Evolutionary conservation across 2,797 vertebrate species (phyloP).

Genomic region (Melanotaenia pygmaea): DNA sequence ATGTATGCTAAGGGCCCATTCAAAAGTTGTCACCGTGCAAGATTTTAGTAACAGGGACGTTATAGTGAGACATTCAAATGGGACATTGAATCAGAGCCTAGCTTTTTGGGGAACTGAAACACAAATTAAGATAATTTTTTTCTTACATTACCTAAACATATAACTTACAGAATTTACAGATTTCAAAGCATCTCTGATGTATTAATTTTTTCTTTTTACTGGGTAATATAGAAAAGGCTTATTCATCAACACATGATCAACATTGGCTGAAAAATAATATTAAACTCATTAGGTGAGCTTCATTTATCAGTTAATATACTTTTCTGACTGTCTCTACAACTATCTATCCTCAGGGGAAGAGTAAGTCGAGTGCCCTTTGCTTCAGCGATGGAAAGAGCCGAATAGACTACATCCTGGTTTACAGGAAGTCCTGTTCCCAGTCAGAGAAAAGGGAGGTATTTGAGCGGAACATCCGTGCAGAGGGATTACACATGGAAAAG

Average conservation of each 20-base stretch:
- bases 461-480: constrained; percentile 93
- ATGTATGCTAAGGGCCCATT: not conserved
- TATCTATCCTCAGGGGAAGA: constrained; percentile 80
- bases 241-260: not conserved
- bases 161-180: too few relatives aligned
- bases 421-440: constrained; percentile 89
- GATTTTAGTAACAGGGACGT: too few relatives aligned
- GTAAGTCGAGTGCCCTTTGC: constrained; percentile 86
- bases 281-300: not conserved
- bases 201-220: too few relatives aligned
- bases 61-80: not conserved
- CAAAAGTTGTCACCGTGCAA: too few relatives aligned
- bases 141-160: too few relatives aligned
- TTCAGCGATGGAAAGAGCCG: constrained; percentile 91
- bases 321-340: constrained; percentile 14
- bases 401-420: constrained; percentile 94
- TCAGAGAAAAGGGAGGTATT: constrained; percentile 93
- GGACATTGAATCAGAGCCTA: too few relatives aligned
- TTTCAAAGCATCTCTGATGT: too few relatives aligned
- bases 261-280: not conserved
- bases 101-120: too few relatives aligned
- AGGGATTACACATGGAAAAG: constrained; percentile 94
- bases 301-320: too few relatives aligned
- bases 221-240: too few relatives aligned
- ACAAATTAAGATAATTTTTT: too few relatives aligned